These are phyloP conservation scores for Pangasius sanitwongsei DNA, from an alignment of 2,797 vertebrate species.

Conservation along the genomic window DNA sequence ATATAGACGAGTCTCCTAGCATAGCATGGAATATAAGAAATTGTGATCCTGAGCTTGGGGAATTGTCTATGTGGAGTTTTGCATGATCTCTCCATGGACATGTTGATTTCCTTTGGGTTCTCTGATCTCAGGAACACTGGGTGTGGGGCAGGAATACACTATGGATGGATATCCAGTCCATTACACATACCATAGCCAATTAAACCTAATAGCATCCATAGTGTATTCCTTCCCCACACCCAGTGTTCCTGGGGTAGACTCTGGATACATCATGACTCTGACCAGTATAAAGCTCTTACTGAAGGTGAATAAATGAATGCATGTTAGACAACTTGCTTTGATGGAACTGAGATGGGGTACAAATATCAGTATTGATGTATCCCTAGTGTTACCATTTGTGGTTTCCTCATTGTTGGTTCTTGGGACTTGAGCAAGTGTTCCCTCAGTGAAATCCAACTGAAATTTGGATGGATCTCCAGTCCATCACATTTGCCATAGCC, in stretches of 20 bases:
- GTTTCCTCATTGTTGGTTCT: neutral
- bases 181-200: too few relatives aligned
- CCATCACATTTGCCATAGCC: neutral
- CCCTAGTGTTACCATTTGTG: neutral
- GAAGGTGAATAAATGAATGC: neutral
- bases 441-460: neutral
- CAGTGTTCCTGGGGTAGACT: too few relatives aligned
- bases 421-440: neutral
- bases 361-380: neutral
- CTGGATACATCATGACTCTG: neutral
- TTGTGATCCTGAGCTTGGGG: too few relatives aligned
- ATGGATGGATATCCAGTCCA: neutral
- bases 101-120: neutral
- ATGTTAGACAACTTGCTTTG: neutral
- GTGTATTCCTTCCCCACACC: too few relatives aligned
- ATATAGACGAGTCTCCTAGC: neutral
- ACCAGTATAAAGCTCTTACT: neutral
- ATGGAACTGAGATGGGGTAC: neutral
- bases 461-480: neutral
- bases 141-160: too few relatives aligned
- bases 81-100: neutral
- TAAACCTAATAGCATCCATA: too few relatives aligned
- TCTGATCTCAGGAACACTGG: neutral
- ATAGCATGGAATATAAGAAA: neutral
- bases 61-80: neutral